Evolutionary conservation across 2,797 vertebrate species (phyloP), one percentile per base, ranked within the genome.

Genomic region (Odontamblyopus rebecca): DNA sequence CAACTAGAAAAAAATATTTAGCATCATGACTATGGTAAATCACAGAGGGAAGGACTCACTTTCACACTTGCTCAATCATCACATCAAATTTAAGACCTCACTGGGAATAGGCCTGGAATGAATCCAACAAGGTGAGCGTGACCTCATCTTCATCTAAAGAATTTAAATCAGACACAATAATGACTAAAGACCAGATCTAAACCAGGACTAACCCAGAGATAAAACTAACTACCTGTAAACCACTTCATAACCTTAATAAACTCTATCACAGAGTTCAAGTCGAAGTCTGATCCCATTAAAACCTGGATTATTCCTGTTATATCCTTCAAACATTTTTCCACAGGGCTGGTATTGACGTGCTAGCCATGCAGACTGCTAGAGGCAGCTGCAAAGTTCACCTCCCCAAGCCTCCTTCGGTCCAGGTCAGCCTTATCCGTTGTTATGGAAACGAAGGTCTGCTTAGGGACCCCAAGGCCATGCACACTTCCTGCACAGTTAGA

Each of bases 371-470:
- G 70, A 80, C 72, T 54, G 86, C 90, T 87, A 68, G 61, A 85
- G 89, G 87, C 86, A 71, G 77, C 85, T 71, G 84, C 79, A 84
- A 89, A 86, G 87, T 89, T 90, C 89, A 88, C 81, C 77, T 85
- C 85, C 84, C 83, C 32, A 61, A 16, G 81, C 87, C 80, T 83
- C 80, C 82, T 80, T 65, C 27, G 66, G 67, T 73, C 70, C 83
- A 83, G 80, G 85, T 86, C 35, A 67, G 86, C 78, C 89, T 89
- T 84, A 78, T 84, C 81, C 30, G 91, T 93, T 90, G 92, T 90
- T 88, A 92, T 92, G 91, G 92, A 82, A 89, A 93, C 92, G 61
- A 77, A 82, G 74, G 82, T 85, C 77, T 80, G 82, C 62, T 79
- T 19, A 56, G 26, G 80, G 77, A 68, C 85, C 88, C 6, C 76